Evolutionary conservation across 2,113 vertebrate species (phyloP).

Genomic region (Pterophyllum scalare): DNA sequence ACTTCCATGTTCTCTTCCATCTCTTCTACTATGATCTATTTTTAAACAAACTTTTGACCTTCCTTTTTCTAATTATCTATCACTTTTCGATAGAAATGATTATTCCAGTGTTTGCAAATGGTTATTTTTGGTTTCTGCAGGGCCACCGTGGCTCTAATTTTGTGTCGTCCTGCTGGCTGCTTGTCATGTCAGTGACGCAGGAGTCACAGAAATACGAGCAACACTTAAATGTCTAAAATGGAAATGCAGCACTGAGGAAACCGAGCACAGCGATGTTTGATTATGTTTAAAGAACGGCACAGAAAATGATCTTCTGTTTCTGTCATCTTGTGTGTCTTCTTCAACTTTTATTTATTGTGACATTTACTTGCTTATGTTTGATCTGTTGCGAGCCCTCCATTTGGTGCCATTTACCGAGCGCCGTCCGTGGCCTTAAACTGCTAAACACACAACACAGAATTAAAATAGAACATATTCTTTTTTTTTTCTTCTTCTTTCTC

Average conservation of each 20-base stretch:
- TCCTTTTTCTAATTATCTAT: conserved; percentile 1
- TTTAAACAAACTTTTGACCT: conserved; percentile 9
- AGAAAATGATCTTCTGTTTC: conserved; percentile 28
- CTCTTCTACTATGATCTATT: conserved; percentile 11
- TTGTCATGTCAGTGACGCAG: conserved; percentile 14
- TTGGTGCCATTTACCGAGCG: background rate
- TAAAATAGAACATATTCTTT: conserved; percentile 28
- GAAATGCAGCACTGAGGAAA: conserved; percentile 18
- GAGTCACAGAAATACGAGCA: conserved; percentile 28
- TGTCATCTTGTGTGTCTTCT: conserved; percentile 31
- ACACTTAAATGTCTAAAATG: conserved; percentile 27
- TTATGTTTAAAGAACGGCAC: conserved; percentile 14
- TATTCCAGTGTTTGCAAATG: background rate
- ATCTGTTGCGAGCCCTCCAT: conserved; percentile 32
- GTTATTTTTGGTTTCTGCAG: conserved; percentile 47
- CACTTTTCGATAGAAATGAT: conserved; percentile 8
- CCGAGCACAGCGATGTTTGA: conserved; percentile 14
- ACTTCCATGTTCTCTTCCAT: background rate
- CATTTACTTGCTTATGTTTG: conserved; percentile 41
- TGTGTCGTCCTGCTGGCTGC: background rate
- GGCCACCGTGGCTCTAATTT: conserved; percentile 2
- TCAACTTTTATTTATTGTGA: conserved; percentile 49
- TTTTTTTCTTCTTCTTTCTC: background rate
- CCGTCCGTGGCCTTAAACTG: conserved; percentile 5
- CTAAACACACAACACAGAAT: conserved; percentile 47